phyloP scores from a whole-genome alignment of 2,113 vertebrate species.

The Ophiodon elongatus region DNA sequence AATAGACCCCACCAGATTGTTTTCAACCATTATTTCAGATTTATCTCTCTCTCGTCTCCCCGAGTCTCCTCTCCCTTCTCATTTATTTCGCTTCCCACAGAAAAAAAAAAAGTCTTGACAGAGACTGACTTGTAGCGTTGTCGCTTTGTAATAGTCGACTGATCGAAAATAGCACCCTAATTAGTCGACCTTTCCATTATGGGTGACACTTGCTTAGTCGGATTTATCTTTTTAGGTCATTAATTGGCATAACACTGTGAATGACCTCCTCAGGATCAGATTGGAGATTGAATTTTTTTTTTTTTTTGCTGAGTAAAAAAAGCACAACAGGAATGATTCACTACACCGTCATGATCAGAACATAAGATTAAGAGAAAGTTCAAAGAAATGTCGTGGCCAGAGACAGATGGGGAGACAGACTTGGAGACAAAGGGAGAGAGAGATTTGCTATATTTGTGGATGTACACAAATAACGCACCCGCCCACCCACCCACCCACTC shows the following conservation, averaged over 20 bases:
- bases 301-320: slow-evolving; percentile 38
- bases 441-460: slow-evolving; percentile 27
- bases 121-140: slow-evolving; percentile 14
- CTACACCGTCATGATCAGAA: slow-evolving; percentile 38
- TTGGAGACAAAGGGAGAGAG: slow-evolving; percentile 46
- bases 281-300: slow-evolving; percentile 29
- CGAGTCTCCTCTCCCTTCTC: not conserved
- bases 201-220: slow-evolving; percentile 1
- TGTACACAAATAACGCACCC: slow-evolving; percentile 49
- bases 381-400: slow-evolving; percentile 67
- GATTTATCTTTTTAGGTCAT: slow-evolving; percentile 37
- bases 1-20: slow-evolving; percentile 30
- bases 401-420: slow-evolving; percentile 37
- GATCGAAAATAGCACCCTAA: slow-evolving; percentile 42
- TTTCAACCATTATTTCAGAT: slow-evolving; percentile 51
- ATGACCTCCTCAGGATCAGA: slow-evolving; percentile 30
- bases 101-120: slow-evolving; percentile 19
- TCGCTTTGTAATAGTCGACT: slow-evolving; percentile 29
- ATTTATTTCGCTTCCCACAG: slow-evolving; percentile 17
- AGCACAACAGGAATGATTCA: slow-evolving; percentile 21
- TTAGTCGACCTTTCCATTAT: slow-evolving; percentile 39
- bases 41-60: slow-evolving; percentile 17
- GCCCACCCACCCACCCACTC: not conserved
- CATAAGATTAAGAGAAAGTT: slow-evolving; percentile 66
- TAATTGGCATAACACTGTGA: slow-evolving; percentile 49